A percentile compares a stretch with the other conserved stretches of the same genome.
phyloP scores from a whole-genome alignment of 2,113 vertebrate genomes.

The Rhineura floridana region DNA sequence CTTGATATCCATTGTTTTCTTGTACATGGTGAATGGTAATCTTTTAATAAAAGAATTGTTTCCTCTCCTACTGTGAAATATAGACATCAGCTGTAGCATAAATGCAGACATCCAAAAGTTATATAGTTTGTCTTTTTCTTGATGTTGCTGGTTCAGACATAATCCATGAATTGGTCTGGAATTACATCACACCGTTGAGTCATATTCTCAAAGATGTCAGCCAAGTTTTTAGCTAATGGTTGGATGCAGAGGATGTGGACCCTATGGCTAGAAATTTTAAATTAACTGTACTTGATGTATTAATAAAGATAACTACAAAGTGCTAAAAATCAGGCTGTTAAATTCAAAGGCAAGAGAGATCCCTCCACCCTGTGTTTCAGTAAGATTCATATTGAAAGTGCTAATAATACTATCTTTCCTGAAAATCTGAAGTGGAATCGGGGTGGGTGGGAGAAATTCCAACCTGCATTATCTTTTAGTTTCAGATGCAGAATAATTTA shows the following conservation, averaged over 20 bases:
- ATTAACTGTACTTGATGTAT: conserved; percentile 52
- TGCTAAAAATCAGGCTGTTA: conserved; percentile 61
- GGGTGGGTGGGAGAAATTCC: conserved; percentile 41
- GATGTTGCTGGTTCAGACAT: conserved; percentile 48
- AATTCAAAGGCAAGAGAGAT: conserved; percentile 59
- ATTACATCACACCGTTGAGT: conserved; percentile 49
- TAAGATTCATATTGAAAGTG: conserved; percentile 66
- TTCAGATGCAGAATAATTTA: conserved; percentile 67
- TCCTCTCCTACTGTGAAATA: conserved; percentile 54
- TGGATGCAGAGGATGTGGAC: conserved; percentile 26
- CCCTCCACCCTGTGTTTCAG: conserved; percentile 49
- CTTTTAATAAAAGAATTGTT: conserved; percentile 68
- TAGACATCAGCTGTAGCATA: conserved; percentile 63
- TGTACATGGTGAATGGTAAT: conserved; percentile 66
- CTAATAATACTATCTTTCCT: conserved; percentile 60
- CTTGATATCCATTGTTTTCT: conserved; percentile 75
- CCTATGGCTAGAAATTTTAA: conserved; percentile 58
- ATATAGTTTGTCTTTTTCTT: not conserved
- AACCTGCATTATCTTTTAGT: conserved; percentile 63
- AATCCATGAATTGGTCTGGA: conserved; percentile 62
- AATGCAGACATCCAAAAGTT: conserved; percentile 68
- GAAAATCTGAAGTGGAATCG: conserved; percentile 39
- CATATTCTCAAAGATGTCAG: conserved; percentile 52
- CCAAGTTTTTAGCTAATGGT: conserved; percentile 47
- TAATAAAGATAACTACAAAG: conserved; percentile 62